Base-by-base conservation (phyloP, 1,140 invertebrate genomes). In the Neotoxoptera formosana region DNA sequence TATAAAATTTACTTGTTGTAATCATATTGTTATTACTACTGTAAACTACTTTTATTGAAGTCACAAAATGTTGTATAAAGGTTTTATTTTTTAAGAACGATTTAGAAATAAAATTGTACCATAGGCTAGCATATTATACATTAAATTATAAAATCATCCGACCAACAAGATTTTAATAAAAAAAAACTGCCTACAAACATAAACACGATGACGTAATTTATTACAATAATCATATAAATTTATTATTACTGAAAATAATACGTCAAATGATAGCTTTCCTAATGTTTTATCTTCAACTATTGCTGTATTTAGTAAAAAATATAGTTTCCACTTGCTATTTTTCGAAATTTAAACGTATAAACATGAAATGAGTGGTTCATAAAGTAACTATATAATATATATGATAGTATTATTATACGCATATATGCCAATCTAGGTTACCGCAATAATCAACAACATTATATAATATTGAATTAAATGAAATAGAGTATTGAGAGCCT, bases 401-500 rank as follows among this genome's bases (percentile, higher is more conserved):
- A 76, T 76, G 1, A 41, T 41, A 41, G 41, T 41, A 76, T 76
- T 41, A 76, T 76, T n/a, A n/a, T 17, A 76, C n/a, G 60, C 30
- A 76, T 76, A n/a, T n/a, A 41, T 90, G 25, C n/a, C 30, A 90
- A 90, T 67, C 34, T 90, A 90, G 89, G 89, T 90, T 90, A 45
- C 53, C 25, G 41, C 89, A 67, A 90, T 90, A 45, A 90, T 67
- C 36, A 90, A 90, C 89, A 67, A 90, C 34, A 67, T 90, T 90
- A 90, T 90, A 90, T 90, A 90, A 90, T n/a, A 45, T 67, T 60
- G 89, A 90, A 41, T 67, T 90, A 20, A 67, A 90, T 45, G 14
- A 67, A 90, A 90, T n/a, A 67, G 41, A 30, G 23, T 56, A 60
- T 60, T 60, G 48, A 89, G 21, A 53, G 34, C 1, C 48, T 89